Evolutionary conservation across 1,140 invertebrate species (phyloP).

Genomic region (Drosophila oshimai): DNA sequence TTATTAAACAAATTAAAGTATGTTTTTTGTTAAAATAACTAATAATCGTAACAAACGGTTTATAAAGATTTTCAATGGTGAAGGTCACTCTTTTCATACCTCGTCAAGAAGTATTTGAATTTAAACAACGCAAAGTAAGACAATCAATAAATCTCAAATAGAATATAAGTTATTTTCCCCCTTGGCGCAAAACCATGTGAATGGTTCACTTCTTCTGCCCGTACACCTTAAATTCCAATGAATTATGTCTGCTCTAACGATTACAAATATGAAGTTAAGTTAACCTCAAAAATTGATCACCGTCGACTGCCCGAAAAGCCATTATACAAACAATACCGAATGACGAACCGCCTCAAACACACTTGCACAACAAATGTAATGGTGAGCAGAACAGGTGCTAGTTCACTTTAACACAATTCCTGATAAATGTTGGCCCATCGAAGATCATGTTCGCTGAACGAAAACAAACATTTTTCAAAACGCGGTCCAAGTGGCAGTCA

Average conservation of each 20-base stretch:
- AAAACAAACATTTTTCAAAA: slow-evolving; percentile 75
- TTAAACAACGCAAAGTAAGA: no score
- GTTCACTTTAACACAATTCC: slow-evolving; percentile 62
- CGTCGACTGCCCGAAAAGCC: slow-evolving; percentile 28
- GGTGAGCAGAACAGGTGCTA: slow-evolving; percentile 69
- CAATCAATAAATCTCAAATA: neutral
- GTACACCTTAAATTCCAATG: slow-evolving; percentile 6
- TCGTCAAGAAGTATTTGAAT: no score
- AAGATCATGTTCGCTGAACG: slow-evolving; percentile 16
- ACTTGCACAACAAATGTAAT: slow-evolving; percentile 12
- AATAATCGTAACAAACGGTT: no score
- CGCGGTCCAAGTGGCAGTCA: slow-evolving; percentile 20
- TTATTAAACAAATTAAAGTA: no score
- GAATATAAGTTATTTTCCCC: neutral
- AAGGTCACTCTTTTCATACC: no score
- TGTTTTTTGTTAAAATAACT: no score
- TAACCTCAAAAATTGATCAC: slow-evolving; percentile 16
- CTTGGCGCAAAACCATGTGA: slow-evolving; percentile 20
- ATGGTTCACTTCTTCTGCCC: slow-evolving; percentile 18
- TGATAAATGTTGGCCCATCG: slow-evolving; percentile 52
- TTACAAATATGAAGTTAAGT: slow-evolving; percentile 40
- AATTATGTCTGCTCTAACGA: slow-evolving; percentile 39
- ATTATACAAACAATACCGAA: slow-evolving; percentile 39
- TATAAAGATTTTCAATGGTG: no score
- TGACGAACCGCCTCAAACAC: slow-evolving; percentile 48